Evolutionary conservation across 2,113 vertebrate genomes (phyloP).

Genomic region (Leptobrachium ailaonicum): DNA sequence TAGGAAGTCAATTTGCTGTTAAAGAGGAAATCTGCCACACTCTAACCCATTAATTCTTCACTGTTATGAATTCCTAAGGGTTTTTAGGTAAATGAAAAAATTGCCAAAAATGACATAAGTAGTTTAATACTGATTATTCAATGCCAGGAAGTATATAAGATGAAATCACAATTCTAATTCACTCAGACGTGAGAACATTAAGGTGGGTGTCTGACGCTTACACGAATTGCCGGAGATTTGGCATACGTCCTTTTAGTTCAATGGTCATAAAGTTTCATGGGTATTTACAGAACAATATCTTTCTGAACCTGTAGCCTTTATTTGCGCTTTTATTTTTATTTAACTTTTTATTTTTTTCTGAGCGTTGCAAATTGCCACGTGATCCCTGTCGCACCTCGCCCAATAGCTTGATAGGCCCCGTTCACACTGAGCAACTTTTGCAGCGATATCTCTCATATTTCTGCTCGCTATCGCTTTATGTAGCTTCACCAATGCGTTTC

Average conservation of each 20-base stretch:
- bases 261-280: no score
- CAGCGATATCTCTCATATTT: no score
- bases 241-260: not conserved
- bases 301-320: no score
- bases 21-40: conserved; percentile 2
- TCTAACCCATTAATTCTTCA: conserved; percentile 2
- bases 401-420: no score
- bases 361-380: no score
- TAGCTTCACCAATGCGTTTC: no score
- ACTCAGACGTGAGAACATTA: not conserved
- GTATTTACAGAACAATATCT: no score
- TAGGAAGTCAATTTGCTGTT: conserved; percentile 37
- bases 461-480: no score
- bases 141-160: conserved; percentile 6
- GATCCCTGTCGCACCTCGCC: no score
- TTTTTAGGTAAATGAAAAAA: conserved; percentile 9
- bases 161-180: conserved; percentile 1
- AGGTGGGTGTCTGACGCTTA: not conserved
- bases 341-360: no score
- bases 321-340: no score
- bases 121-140: conserved; percentile 1
- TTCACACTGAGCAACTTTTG: no score
- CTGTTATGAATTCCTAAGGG: not conserved
- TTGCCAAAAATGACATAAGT: conserved; percentile 11
- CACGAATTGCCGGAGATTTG: not conserved